Conservation (phyloP, 2,797 vertebrate genomes). For the Delichon dasypus region DNA sequence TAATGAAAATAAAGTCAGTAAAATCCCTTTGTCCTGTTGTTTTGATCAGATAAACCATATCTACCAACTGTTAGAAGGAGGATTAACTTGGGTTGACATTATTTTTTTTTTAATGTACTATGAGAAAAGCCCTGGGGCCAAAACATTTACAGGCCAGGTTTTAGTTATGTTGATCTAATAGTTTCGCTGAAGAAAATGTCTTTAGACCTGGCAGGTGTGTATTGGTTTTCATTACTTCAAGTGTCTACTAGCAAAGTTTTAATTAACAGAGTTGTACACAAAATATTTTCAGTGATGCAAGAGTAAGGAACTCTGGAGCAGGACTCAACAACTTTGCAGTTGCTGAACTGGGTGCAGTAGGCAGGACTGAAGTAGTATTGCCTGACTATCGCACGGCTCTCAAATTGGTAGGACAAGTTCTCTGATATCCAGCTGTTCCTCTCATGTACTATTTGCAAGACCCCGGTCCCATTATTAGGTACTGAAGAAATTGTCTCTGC, state of each 20-base stretch:
- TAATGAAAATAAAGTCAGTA: constrained; percentile 66
- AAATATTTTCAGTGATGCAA: constrained; percentile 30
- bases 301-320: background rate
- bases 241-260: constrained; percentile 53
- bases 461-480: background rate
- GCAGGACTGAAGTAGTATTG: background rate
- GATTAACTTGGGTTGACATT: constrained; percentile 63
- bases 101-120: constrained; percentile 51
- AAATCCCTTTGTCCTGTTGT: constrained; percentile 61
- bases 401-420: background rate
- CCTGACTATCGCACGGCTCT: background rate
- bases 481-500: background rate
- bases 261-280: constrained; percentile 19
- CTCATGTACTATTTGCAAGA: background rate
- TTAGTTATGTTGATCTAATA: constrained; percentile 54
- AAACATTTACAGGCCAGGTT: constrained; percentile 60
- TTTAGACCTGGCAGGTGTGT: constrained; percentile 50
- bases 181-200: constrained; percentile 52
- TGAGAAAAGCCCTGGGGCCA: constrained; percentile 62
- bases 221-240: constrained; percentile 55
- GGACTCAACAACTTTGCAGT: background rate
- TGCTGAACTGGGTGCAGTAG: background rate
- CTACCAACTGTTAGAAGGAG: constrained; percentile 64
- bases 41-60: constrained; percentile 68
- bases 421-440: background rate